phyloP scores from a whole-genome alignment of 2,888 invertebrate species.

The Sphaeridia pumilis region DNA sequence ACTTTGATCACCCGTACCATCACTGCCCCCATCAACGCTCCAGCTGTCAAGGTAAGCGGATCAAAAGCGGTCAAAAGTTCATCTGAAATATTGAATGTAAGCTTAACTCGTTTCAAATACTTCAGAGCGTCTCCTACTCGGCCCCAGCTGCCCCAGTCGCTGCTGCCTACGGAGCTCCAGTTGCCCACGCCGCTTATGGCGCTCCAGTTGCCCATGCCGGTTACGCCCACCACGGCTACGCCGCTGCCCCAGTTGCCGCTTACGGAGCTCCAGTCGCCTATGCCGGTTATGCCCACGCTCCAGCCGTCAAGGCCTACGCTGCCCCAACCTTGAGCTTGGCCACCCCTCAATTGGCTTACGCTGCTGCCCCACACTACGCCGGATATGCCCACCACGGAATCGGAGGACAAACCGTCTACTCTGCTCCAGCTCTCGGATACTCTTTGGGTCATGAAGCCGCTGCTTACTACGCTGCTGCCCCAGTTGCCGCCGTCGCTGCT shows the following conservation, averaged over 20 bases:
- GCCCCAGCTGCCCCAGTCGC: conserved; percentile 16
- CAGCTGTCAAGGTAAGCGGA: conserved; percentile 11
- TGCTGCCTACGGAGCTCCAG: conserved; percentile 8
- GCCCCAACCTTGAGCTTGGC: conserved; percentile 18
- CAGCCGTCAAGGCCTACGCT: conserved; percentile 15
- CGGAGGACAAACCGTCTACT: conserved; percentile 22
- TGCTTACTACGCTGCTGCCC: conserved; percentile 9
- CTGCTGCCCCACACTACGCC: conserved; percentile 6
- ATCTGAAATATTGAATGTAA: background rate
- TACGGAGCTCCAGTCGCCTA: background rate
- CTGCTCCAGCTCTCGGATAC: conserved; percentile 30
- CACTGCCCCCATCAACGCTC: conserved; percentile 21
- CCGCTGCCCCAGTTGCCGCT: conserved; percentile 8
- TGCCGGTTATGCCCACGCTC: conserved; percentile 6
- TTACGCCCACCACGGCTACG: too few relatives aligned
- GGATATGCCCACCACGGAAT: conserved; percentile 6
- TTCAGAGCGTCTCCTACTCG: conserved; percentile 7
- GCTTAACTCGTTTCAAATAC: background rate
- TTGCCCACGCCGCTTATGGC: background rate
- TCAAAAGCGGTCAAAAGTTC: too few relatives aligned
- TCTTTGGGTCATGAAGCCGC: conserved; percentile 11
- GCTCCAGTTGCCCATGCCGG: conserved; percentile 4
- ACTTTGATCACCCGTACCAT: conserved; percentile 23
- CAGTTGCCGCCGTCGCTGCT: conserved; percentile 10
- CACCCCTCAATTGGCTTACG: conserved; percentile 16